Base-by-base conservation (phyloP, 2,888 invertebrate genomes). In the Pyrocoelia pectoralis region DNA sequence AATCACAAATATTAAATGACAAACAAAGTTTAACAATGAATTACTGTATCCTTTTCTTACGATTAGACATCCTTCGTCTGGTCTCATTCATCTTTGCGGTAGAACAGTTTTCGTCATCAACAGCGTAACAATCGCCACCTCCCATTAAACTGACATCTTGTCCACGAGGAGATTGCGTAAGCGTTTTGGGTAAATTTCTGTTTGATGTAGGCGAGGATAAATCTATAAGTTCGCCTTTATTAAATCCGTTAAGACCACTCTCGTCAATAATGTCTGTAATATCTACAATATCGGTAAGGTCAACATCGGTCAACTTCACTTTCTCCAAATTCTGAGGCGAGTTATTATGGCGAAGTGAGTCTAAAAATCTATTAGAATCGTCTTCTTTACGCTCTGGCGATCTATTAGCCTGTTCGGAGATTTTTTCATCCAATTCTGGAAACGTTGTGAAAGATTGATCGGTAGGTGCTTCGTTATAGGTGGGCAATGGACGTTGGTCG, bases 181-280 rank as follows among this genome's bases (percentile, higher is more conserved):
- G 49, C 38, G 41, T 50, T 29, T 48, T 29, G 38, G 8, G 14
- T 15, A 28, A 12, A n/a, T 9, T 18, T 28, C 24, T 56, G 59
- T 41, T 54, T 38, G 40, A 56, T 61, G 8, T 67, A 69, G 38
- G 70, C 9, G 64, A 57, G 8, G 66, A 66, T 52, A 57, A 63
- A 29, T 52, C 40, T 14, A 57, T 50, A n/a, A n/a, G 43, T 14
- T 14, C 8, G 4, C 43, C 14, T 17, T 17, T 46, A 8, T 17
- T 46, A 9, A 46, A 10, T 17, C 9, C 18, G 5, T 10, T 17
- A 10, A 17, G 17, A 15, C 18, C 17, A 8, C 10, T 17, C 4
- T 46, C 18, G 12, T 18, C 46, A 9, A 10, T 10, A 18, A 17
- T 10, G 17, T 46, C 46, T 17, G 15, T 46, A 17, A 46, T 17